phyloP scores from a whole-genome alignment of 2,797 vertebrate species.

The Tenualosa ilisha region DNA sequence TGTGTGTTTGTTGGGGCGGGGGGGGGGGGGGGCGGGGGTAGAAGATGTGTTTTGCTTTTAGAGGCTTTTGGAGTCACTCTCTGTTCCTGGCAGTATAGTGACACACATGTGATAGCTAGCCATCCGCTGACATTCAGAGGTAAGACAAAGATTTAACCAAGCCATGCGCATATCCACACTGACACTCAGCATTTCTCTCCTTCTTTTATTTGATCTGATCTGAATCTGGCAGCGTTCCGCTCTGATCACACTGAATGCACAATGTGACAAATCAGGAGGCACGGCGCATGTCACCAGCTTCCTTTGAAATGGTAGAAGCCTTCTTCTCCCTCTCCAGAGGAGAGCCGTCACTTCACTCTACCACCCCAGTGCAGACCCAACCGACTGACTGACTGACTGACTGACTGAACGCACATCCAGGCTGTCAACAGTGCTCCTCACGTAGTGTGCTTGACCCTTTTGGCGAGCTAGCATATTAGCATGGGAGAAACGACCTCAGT shows the following conservation, averaged over 20 bases:
- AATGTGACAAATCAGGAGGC: background rate
- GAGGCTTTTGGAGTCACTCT: background rate
- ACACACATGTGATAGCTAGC: background rate
- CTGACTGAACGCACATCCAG: constrained; percentile 37
- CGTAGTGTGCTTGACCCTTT: background rate
- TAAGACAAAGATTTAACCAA: background rate
- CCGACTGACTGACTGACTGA: no score
- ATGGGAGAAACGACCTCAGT: constrained; percentile 58
- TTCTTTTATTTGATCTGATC: background rate
- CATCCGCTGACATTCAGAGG: background rate
- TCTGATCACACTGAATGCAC: constrained; percentile 9
- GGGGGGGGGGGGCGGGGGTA: constrained; percentile 21
- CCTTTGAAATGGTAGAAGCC: background rate
- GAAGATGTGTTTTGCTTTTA: constrained; percentile 24
- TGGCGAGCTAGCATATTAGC: constrained; percentile 64
- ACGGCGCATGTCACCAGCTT: background rate
- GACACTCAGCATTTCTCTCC: background rate
- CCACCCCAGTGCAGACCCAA: background rate
- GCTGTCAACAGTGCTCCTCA: constrained; percentile 30
- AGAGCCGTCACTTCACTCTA: background rate
- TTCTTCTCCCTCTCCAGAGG: background rate
- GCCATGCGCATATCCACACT: background rate
- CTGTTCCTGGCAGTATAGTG: background rate
- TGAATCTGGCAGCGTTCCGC: background rate
- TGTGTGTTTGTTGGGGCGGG: background rate